These are phyloP conservation scores for Lamprotornis superbus DNA, from an alignment of 2,113 vertebrate species.

Conservation along the genomic window DNA sequence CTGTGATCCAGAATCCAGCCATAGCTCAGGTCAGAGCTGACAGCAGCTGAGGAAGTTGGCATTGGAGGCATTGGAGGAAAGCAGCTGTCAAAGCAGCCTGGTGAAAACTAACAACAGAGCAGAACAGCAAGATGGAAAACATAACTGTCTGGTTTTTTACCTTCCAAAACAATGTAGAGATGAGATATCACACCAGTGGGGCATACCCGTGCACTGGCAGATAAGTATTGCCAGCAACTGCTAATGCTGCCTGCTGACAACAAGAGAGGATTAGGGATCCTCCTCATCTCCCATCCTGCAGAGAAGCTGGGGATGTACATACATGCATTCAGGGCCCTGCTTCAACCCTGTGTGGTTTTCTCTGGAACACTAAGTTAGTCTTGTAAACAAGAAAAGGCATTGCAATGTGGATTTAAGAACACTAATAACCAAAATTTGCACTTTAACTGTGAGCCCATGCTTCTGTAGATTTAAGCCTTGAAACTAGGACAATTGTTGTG, in stretches of 20 bases:
- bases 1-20: neutral
- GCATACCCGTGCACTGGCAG: neutral
- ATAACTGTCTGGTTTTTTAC: neutral
- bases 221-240: neutral
- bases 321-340: neutral
- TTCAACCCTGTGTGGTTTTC: neutral
- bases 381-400: neutral
- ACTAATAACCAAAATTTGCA: neutral
- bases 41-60: neutral
- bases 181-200: neutral
- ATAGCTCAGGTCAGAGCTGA: neutral
- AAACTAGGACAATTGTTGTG: conserved; percentile 9
- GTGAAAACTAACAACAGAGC: neutral
- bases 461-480: neutral
- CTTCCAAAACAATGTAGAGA: neutral
- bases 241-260: neutral
- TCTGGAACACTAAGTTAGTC: neutral
- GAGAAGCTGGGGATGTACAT: neutral
- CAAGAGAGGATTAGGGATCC: neutral
- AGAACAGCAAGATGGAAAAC: neutral
- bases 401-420: neutral
- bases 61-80: neutral
- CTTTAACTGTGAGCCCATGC: neutral
- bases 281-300: neutral
- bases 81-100: neutral